Percentiles rank a stretch among this genome's conserved stretches.
These are phyloP conservation scores for Spizaetus ornatus DNA, from an alignment of 2,113 vertebrate genomes.

Conservation along the genomic window DNA sequence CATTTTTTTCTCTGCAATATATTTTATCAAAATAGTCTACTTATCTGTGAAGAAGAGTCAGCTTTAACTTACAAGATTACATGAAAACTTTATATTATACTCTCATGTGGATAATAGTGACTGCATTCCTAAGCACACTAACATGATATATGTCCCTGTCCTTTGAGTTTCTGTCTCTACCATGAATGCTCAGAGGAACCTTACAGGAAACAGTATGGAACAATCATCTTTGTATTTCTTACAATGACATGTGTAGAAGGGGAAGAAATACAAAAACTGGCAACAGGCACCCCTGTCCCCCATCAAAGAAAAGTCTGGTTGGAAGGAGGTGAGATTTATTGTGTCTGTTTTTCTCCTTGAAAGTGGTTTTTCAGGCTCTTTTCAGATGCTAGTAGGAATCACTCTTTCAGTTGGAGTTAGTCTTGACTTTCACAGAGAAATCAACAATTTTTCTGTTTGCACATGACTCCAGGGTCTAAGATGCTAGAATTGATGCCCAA, in stretches of 20 bases:
- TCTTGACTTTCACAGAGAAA: neutral
- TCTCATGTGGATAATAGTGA: neutral
- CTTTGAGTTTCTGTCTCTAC: neutral
- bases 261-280: neutral
- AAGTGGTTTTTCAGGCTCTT: neutral
- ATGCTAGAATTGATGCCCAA: neutral
- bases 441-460: neutral
- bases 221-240: neutral
- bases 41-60: neutral
- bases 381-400: neutral
- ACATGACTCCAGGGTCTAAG: neutral
- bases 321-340: neutral
- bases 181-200: neutral
- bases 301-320: neutral
- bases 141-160: neutral
- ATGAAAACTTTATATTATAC: neutral
- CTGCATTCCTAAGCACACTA: neutral
- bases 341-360: neutral
- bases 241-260: rapidly evolving
- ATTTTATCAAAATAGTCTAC: neutral
- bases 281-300: neutral
- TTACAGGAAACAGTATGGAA: neutral
- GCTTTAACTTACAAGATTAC: neutral
- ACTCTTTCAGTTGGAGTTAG: neutral
- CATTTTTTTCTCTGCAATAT: neutral